These are phyloP conservation scores for Antechinus stuartii DNA, from an alignment of 2,113 vertebrate genomes.

Conservation along the genomic window DNA sequence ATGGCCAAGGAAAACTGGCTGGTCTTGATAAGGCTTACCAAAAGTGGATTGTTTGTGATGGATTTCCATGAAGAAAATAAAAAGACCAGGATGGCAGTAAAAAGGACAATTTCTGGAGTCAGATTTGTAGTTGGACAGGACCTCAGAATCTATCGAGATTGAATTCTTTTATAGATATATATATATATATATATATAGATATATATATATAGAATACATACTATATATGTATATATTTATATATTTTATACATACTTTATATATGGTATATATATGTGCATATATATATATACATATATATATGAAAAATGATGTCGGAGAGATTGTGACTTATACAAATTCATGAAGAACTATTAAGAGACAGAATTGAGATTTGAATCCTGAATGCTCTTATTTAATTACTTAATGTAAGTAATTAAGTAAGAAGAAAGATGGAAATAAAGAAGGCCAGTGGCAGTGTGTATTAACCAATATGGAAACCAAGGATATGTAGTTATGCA, in stretches of 20 bases:
- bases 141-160: not conserved
- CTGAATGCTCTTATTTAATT: not conserved
- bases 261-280: not conserved
- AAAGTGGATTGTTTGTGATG: not conserved
- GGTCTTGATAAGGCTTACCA: not conserved
- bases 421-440: not conserved
- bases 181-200: no score
- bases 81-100: not conserved
- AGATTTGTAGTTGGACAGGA: not conserved
- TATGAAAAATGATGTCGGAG: not conserved
- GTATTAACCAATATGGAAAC: not conserved
- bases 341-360: not conserved
- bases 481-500: not conserved
- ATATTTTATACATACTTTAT: not conserved
- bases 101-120: not conserved
- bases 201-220: no score
- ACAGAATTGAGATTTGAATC: not conserved
- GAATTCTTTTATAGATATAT: no score
- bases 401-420: not conserved
- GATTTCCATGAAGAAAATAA: not conserved
- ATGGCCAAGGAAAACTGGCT: not conserved
- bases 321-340: not conserved
- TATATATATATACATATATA: no score
- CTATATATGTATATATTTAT: no score
- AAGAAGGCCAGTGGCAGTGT: not conserved